Evolutionary conservation across 2,888 invertebrate species (phyloP).

Genomic region (Acleris cristana): DNA sequence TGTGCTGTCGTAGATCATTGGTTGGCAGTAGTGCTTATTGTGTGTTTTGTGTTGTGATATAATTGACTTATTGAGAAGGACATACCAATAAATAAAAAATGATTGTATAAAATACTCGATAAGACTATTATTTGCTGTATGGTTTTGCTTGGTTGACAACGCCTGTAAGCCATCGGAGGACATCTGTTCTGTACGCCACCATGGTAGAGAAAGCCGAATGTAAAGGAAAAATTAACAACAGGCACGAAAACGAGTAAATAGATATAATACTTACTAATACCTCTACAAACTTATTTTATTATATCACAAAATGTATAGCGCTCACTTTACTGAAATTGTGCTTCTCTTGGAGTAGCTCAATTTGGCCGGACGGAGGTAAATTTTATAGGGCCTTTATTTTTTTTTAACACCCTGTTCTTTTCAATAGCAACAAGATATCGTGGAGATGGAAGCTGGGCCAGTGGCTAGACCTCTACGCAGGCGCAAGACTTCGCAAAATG

Average conservation of each 20-base stretch:
- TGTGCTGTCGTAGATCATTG: conserved; percentile 77
- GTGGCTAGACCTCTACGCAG: conserved; percentile 87
- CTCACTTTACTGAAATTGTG: conserved; percentile 14
- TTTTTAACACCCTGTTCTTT: conserved; percentile 39
- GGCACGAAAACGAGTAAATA: conserved; percentile 20
- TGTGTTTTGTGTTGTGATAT: conserved; percentile 53
- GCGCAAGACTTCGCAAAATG: conserved; percentile 95
- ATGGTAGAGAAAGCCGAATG: conserved; percentile 10
- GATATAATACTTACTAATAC: conserved; percentile 19
- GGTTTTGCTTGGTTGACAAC: conserved; percentile 56
- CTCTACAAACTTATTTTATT: background rate
- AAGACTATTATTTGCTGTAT: conserved; percentile 45
- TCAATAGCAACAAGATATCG: conserved; percentile 84
- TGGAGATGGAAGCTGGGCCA: conserved; percentile 88
- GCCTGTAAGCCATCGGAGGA: conserved; percentile 43
- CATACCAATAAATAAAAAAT: background rate
- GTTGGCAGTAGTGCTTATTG: conserved; percentile 64
- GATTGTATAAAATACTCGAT: conserved; percentile 12
- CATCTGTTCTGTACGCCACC: conserved; percentile 7
- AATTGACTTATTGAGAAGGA: conserved; percentile 26
- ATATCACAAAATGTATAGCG: conserved; percentile 28
- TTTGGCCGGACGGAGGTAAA: conserved; percentile 13
- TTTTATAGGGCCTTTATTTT: conserved; percentile 3
- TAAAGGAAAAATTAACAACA: conserved; percentile 26
- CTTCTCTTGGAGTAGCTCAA: background rate